phyloP scores from a whole-genome alignment of 2,113 vertebrate species.

The Phodopus roborovskii region DNA sequence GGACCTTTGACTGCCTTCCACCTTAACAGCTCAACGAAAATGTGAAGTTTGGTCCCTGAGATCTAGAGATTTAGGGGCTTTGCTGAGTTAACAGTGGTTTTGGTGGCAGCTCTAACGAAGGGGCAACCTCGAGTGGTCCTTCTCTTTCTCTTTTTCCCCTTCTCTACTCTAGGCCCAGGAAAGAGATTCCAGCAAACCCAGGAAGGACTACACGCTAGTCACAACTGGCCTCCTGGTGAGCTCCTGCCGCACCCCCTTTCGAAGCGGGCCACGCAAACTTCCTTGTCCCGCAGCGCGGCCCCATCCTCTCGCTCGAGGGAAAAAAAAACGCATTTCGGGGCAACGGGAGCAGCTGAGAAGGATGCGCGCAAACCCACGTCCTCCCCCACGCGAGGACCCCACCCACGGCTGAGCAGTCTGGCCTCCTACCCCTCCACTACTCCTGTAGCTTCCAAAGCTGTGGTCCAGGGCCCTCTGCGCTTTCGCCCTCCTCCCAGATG shows the following conservation, averaged over 20 bases:
- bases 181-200: background rate
- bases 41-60: slow-evolving; percentile 43
- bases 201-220: background rate
- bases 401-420: slow-evolving; percentile 28
- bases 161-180: background rate
- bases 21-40: background rate
- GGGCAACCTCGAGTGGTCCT: background rate
- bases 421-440: background rate
- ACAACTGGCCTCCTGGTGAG: background rate
- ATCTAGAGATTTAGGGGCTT: background rate
- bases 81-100: background rate
- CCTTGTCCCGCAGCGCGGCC: background rate
- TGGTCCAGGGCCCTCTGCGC: slow-evolving; percentile 34
- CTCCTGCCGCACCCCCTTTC: background rate
- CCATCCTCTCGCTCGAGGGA: background rate
- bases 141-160: background rate
- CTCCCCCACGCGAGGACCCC: slow-evolving; percentile 52
- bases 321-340: background rate
- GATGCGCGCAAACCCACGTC: background rate
- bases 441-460: slow-evolving; percentile 41
- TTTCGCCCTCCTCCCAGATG: background rate
- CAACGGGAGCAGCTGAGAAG: background rate
- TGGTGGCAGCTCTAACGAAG: background rate
- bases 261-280: slow-evolving; percentile 62
- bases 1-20: background rate